Evolutionary conservation across 2,888 invertebrate species (phyloP).

Genomic region (Hetaerina titia): DNA sequence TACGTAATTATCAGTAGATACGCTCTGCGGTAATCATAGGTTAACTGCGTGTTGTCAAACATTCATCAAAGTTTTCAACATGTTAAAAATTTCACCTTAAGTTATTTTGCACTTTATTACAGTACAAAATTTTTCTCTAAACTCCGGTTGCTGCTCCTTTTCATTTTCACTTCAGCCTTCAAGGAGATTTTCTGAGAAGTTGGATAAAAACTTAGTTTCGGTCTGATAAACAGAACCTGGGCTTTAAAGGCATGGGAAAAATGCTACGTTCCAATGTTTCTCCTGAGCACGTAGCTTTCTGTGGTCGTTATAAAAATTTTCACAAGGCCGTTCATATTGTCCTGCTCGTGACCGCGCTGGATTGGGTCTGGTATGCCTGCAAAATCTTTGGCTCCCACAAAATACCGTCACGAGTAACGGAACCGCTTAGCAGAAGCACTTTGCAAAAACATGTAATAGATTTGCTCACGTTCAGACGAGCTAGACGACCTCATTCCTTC

Average conservation of each 20-base stretch:
- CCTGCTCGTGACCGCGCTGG: not conserved
- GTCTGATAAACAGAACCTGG: not conserved
- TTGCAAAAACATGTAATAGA: not conserved
- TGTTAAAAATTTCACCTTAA: no score
- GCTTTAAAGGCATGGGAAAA: not conserved
- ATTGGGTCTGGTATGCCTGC: not conserved
- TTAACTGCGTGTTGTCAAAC: no score
- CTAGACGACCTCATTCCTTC: not conserved
- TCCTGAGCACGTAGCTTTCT: not conserved
- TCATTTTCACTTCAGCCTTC: not conserved
- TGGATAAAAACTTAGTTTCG: not conserved
- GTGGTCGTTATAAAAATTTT: not conserved
- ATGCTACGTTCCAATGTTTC: not conserved
- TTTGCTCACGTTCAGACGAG: not conserved
- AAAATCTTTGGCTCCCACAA: not conserved
- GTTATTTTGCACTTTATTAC: no score
- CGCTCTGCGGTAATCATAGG: no score
- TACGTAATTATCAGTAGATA: no score
- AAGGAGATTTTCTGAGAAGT: not conserved
- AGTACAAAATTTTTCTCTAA: no score
- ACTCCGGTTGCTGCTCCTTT: no score
- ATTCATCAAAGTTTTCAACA: no score
- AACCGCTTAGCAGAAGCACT: constrained; percentile 18
- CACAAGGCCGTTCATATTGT: not conserved
- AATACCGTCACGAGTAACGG: constrained; percentile 29